Evolutionary conservation across 2,797 vertebrate genomes (phyloP).

Genomic region (Enteromius afrohamiltoni): DNA sequence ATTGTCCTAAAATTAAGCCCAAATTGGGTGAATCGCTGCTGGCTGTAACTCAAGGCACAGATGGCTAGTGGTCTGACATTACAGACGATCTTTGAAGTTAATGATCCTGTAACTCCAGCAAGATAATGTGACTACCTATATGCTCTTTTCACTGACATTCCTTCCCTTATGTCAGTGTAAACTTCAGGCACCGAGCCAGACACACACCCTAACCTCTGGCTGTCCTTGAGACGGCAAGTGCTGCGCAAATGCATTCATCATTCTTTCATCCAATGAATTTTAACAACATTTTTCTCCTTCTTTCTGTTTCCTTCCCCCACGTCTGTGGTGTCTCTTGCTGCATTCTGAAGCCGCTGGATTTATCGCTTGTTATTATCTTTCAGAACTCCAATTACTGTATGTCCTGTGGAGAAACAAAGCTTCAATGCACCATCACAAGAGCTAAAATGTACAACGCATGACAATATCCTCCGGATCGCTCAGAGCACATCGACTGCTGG

Average conservation of each 20-base stretch:
- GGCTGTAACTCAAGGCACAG: slow-evolving; percentile 18
- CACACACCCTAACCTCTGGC: slow-evolving; percentile 69
- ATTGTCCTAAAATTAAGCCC: not conserved
- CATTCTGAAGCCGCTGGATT: slow-evolving; percentile 67
- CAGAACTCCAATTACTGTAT: slow-evolving; percentile 69
- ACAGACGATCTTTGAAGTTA: slow-evolving; percentile 17
- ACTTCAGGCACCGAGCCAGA: slow-evolving; percentile 63
- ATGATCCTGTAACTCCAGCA: slow-evolving; percentile 18
- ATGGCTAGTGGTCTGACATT: slow-evolving; percentile 20
- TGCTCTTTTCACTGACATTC: slow-evolving; percentile 52
- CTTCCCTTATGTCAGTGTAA: slow-evolving; percentile 59
- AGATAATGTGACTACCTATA: slow-evolving; percentile 7
- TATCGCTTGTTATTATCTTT: slow-evolving; percentile 73
- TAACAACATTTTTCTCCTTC: slow-evolving; percentile 67
- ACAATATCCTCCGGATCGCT: slow-evolving; percentile 68
- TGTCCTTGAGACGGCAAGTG: slow-evolving; percentile 72
- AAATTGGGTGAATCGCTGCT: not conserved
- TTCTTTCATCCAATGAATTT: slow-evolving; percentile 74
- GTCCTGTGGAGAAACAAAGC: slow-evolving; percentile 74
- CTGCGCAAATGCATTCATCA: slow-evolving; percentile 74
- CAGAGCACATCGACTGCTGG: slow-evolving; percentile 38
- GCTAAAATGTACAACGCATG: slow-evolving; percentile 64
- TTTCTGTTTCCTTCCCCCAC: slow-evolving; percentile 37
- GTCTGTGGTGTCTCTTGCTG: slow-evolving; percentile 53
- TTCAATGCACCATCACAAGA: slow-evolving; percentile 60